Evolutionary conservation across 1,140 invertebrate genomes (phyloP).

Genomic region (Asobara japonica): DNA sequence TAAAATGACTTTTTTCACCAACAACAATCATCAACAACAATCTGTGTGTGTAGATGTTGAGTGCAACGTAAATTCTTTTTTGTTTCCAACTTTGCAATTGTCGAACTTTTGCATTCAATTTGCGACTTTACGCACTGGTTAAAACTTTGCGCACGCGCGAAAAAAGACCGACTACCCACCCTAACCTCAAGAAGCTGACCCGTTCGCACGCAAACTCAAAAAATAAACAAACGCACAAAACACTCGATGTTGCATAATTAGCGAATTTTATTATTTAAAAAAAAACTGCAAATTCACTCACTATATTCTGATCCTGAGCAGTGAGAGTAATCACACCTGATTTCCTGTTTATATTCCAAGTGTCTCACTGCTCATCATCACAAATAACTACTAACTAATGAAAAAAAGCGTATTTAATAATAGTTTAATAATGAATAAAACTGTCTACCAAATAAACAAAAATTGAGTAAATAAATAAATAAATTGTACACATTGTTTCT

Average conservation of each 20-base stretch:
- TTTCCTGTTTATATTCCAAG: neutral
- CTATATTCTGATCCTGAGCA: conserved; percentile 17
- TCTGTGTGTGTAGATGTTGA: too few species aligned
- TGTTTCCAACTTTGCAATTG: too few species aligned
- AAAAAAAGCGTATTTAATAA: conserved; percentile 7
- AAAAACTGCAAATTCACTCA: conserved; percentile 14
- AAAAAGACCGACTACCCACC: too few species aligned
- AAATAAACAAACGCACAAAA: conserved; percentile 32
- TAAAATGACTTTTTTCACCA: too few species aligned
- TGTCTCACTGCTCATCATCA: conserved; percentile 18
- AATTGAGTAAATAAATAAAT: neutral
- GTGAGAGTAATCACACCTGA: neutral
- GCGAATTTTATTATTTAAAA: conserved; percentile 27
- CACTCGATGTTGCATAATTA: conserved; percentile 36
- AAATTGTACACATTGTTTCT: conserved; percentile 15
- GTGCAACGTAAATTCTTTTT: too few species aligned
- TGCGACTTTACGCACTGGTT: too few species aligned
- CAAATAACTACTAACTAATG: neutral
- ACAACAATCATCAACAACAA: too few species aligned
- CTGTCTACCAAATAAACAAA: conserved; percentile 23
- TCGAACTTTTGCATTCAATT: too few species aligned
- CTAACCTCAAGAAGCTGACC: neutral
- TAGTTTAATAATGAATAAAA: conserved; percentile 19
- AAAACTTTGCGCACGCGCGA: too few species aligned
- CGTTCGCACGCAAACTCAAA: conserved; percentile 4